phyloP scores from a whole-genome alignment of 2,113 vertebrate species.

The Eudyptes chrysolophus region DNA sequence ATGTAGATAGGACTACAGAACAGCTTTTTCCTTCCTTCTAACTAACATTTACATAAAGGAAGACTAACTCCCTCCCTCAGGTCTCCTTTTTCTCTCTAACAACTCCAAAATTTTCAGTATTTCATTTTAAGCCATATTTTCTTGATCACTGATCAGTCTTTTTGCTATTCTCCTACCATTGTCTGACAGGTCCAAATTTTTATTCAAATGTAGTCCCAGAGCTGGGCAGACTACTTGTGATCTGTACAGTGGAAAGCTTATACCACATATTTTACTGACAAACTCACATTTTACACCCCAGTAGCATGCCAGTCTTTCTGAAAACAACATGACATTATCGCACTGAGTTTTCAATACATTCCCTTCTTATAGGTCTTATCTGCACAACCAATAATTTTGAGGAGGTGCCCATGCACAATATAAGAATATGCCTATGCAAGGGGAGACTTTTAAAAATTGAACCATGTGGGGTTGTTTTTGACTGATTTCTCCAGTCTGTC shows the following conservation, averaged over 20 bases:
- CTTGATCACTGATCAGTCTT: neutral
- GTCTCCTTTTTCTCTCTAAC: neutral
- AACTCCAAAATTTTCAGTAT: neutral
- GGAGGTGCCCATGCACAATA: neutral
- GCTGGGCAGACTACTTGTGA: neutral
- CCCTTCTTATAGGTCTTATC: neutral
- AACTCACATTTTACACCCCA: neutral
- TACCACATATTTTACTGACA: neutral
- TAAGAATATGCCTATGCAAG: neutral
- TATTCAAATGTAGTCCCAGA: neutral
- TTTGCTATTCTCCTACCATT: neutral
- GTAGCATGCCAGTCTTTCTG: neutral
- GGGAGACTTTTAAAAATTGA: neutral
- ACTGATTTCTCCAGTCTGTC: neutral
- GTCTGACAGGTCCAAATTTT: neutral
- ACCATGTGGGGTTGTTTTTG: neutral
- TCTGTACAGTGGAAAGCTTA: neutral
- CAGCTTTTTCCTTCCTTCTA: neutral
- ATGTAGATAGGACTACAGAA: neutral
- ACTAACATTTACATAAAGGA: neutral
- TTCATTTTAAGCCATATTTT: neutral
- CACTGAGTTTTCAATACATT: neutral
- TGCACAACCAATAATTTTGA: neutral
- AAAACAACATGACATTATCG: neutral
- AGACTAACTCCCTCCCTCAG: neutral